phyloP scores from a whole-genome alignment of 2,113 vertebrate species.

The Neolamprologus fasciatus region DNA sequence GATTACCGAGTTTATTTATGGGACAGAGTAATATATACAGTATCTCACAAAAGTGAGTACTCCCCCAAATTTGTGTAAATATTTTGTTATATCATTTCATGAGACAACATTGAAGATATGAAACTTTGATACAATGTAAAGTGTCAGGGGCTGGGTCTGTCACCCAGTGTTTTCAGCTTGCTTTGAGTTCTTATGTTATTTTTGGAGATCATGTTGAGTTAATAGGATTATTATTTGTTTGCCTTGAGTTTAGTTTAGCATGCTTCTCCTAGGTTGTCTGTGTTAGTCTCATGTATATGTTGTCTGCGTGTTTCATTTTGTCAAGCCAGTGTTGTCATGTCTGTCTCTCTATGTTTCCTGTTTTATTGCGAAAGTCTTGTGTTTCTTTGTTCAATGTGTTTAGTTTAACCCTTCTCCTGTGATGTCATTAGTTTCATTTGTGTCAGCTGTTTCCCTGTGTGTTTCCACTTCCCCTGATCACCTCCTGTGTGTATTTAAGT shows the following conservation, averaged over 20 bases:
- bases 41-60: background rate
- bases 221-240: background rate
- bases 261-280: background rate
- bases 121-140: background rate
- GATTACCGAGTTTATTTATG: constrained; percentile 84
- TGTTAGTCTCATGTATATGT: too few relatives aligned
- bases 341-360: constrained; percentile 45
- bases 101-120: background rate
- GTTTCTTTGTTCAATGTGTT: background rate
- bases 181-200: background rate
- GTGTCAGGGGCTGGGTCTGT: background rate
- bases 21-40: constrained; percentile 69
- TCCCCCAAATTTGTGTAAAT: background rate
- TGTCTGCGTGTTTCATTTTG: background rate
- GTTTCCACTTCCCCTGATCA: background rate
- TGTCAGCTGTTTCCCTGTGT: background rate
- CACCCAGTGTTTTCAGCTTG: background rate
- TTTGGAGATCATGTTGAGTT: too few relatives aligned
- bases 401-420: background rate
- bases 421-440: background rate
- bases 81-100: background rate
- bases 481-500: background rate
- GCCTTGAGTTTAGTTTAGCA: background rate
- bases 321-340: background rate
- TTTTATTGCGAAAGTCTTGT: constrained; percentile 76